Evolutionary conservation across 2,888 invertebrate species (phyloP), one percentile per base, ranked within the genome.

Genomic region (Lysandra bellargus): DNA sequence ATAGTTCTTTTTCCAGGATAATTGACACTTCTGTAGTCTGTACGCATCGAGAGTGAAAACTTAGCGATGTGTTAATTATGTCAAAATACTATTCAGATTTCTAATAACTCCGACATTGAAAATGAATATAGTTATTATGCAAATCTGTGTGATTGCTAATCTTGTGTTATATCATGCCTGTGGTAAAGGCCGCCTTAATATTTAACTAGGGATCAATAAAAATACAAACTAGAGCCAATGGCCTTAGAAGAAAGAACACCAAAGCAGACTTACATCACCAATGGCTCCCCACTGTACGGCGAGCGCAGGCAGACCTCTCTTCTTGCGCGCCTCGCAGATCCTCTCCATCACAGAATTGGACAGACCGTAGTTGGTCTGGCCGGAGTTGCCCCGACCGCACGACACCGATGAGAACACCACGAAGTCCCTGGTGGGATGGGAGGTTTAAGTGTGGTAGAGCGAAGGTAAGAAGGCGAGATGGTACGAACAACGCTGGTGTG

Each of bases 261-360:
- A 33, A 33, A 33, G 33, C 37, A 37, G 3, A 85, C 97, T 96
- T 79, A 97, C 97, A 90, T 99, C 98, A 79, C 98, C 99, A 78
- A 99, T 96, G 61, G 98, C 98, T 61, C 99, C 98, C 98, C 98
- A 99, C 88, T 99, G 98, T 12, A 99, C 96, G 1, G 98, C 98
- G 81, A 98, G 90, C 0, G 95, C 98, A 0, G 98, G 97, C 0
- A 96, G 94, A 0, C 97, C 97, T 7, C 96, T 96, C 79, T 89
- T 90, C 85, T 94, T 94, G 82, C 98, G 95, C 85, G 95, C 92
- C 89, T 98, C 98, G 87, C 97, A 97, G 83, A 98, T 96, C 83
- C 98, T 95, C 89, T 98, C 98, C 98, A 98, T 98, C 4, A 97
- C 95, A 0, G 98, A 98, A 92, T 98, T 99, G 73, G 98, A 97